Percentiles rank a stretch among this genome's conserved stretches.
Evolutionary conservation across 2,113 vertebrate genomes (phyloP).

Genomic region (Rutilus rutilus): DNA sequence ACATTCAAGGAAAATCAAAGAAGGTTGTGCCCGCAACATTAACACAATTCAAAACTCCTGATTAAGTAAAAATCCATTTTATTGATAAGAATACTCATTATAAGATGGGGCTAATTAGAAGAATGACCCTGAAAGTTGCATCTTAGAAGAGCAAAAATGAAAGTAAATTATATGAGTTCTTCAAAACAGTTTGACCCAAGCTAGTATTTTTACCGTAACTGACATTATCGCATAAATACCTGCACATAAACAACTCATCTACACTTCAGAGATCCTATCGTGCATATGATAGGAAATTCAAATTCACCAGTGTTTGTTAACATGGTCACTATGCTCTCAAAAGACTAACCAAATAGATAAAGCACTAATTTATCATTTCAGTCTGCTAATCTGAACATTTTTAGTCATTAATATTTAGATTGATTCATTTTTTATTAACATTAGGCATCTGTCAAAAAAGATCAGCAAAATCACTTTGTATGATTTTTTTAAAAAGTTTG

Average conservation of each 20-base stretch:
- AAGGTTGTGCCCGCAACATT: slow-evolving; percentile 34
- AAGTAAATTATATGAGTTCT: neutral
- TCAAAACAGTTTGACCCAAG: neutral
- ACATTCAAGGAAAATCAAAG: slow-evolving; percentile 51
- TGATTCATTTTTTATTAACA: neutral
- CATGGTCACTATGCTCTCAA: neutral
- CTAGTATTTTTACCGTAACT: neutral
- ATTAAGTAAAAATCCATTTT: slow-evolving; percentile 15
- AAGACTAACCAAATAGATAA: neutral
- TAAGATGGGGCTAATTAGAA: slow-evolving; percentile 32
- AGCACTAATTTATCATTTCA: neutral
- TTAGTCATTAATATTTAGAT: neutral
- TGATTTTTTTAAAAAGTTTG: neutral
- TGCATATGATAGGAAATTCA: neutral
- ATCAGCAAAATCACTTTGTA: too few relatives aligned
- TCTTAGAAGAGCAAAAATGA: neutral
- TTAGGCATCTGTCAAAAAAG: too few relatives aligned
- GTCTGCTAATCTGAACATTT: neutral
- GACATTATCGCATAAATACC: neutral
- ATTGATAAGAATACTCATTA: slow-evolving; percentile 30
- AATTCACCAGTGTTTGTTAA: neutral
- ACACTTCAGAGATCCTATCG: too few relatives aligned
- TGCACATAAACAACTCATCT: neutral
- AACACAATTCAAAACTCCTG: slow-evolving; percentile 15
- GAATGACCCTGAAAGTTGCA: slow-evolving; percentile 20